phyloP scores from a whole-genome alignment of 2,797 vertebrate species.

The Semotilus atromaculatus region DNA sequence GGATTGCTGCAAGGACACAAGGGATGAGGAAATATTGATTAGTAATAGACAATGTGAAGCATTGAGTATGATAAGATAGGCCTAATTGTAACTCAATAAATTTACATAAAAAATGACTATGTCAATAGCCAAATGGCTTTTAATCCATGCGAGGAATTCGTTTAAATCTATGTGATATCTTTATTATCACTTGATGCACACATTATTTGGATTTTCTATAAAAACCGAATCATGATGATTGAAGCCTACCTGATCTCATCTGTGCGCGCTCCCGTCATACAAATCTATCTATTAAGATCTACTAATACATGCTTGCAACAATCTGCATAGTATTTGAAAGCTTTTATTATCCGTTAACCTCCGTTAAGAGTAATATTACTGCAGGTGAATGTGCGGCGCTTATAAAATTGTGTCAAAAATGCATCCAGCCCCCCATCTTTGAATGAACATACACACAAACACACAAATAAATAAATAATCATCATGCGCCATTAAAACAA shows the following conservation, averaged over 20 bases:
- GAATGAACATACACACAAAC: not conserved
- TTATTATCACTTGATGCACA: not conserved
- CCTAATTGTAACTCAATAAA: not conserved
- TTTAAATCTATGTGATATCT: not conserved
- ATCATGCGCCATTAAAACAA: not conserved
- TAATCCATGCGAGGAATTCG: not conserved
- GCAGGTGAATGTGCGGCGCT: constrained; percentile 31
- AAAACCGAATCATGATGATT: not conserved
- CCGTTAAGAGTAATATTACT: not conserved
- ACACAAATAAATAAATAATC: not conserved
- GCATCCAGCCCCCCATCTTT: constrained; percentile 16
- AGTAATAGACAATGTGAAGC: not conserved
- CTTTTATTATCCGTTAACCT: not conserved
- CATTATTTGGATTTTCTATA: not conserved
- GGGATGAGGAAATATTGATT: not conserved
- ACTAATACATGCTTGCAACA: not conserved
- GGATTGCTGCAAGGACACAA: constrained; percentile 29
- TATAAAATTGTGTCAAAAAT: constrained; percentile 5
- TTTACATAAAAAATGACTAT: not conserved
- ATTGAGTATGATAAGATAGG: not conserved
- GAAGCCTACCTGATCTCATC: constrained; percentile 1
- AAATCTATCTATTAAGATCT: constrained; percentile 17
- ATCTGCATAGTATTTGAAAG: not conserved
- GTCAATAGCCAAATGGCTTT: not conserved
- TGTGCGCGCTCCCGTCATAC: constrained; percentile 26